These are phyloP conservation scores for Prosapia bicincta DNA, from an alignment of 2,888 invertebrate species.

Conservation along the genomic window DNA sequence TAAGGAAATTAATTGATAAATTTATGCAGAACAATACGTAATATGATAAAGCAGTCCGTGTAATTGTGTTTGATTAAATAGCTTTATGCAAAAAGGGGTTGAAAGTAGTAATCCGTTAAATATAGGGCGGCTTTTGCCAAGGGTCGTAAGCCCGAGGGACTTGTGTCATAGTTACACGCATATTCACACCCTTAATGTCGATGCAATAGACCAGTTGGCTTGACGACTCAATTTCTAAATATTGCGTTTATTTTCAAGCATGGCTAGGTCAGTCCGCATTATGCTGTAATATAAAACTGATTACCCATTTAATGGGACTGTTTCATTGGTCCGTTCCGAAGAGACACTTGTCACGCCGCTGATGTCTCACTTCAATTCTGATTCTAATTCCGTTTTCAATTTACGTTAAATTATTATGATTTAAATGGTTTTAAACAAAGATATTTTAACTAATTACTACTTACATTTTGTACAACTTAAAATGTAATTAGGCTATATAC, in stretches of 20 bases:
- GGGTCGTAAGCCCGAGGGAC: not conserved
- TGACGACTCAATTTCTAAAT: not conserved
- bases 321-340: not conserved
- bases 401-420: no score
- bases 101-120: slow-evolving; percentile 20
- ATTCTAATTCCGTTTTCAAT: no score
- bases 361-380: not conserved
- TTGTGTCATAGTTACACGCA: not conserved
- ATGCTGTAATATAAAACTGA: not conserved
- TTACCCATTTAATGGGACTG: not conserved
- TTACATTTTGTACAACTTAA: no score
- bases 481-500: no score
- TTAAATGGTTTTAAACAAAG: no score
- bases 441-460: no score
- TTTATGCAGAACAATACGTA: slow-evolving; percentile 13
- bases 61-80: slow-evolving; percentile 20
- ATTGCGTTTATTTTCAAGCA: not conserved
- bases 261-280: not conserved
- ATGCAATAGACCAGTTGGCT: not conserved
- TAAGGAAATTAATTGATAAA: not conserved
- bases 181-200: not conserved
- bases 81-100: slow-evolving; percentile 19
- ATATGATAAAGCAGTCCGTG: slow-evolving; percentile 21
- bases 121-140: not conserved
- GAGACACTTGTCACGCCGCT: not conserved